Percentiles rank a stretch among this genome's conserved stretches.
phyloP scores from a whole-genome alignment of 1,140 invertebrate genomes.

The Vanessa tameamea region DNA sequence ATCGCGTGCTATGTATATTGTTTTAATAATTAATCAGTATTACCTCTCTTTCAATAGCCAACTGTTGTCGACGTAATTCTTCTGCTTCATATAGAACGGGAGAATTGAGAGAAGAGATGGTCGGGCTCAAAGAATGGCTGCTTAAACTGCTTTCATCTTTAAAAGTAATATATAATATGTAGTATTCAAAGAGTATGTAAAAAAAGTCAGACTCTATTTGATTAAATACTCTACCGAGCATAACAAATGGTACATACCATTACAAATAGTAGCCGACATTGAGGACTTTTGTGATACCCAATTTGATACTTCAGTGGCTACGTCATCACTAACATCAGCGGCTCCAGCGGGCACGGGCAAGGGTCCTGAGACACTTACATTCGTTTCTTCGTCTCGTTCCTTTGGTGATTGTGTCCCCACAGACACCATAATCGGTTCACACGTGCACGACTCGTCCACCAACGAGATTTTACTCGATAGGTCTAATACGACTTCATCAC shows the following conservation, averaged over 20 bases:
- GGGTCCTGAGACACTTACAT: slow-evolving; percentile 53
- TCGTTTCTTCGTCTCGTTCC: slow-evolving; percentile 33
- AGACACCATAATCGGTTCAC: slow-evolving; percentile 37
- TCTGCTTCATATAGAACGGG: slow-evolving; percentile 56
- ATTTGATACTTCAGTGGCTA: slow-evolving; percentile 21
- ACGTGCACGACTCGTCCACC: slow-evolving; percentile 33
- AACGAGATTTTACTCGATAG: slow-evolving; percentile 1
- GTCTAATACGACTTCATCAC: background rate
- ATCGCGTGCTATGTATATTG: background rate
- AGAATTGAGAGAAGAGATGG: slow-evolving; percentile 18
- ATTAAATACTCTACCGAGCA: too few relatives aligned
- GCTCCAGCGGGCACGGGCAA: slow-evolving; percentile 62
- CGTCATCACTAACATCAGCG: slow-evolving; percentile 36
- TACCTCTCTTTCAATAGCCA: slow-evolving; percentile 74
- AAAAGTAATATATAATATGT: background rate
- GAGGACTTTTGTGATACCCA: slow-evolving; percentile 45
- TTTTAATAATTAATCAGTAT: background rate
- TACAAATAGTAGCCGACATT: background rate
- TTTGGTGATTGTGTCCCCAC: slow-evolving; percentile 29
- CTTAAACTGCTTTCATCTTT: slow-evolving; percentile 5
- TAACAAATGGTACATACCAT: slow-evolving; percentile 9
- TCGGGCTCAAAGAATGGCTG: slow-evolving; percentile 3
- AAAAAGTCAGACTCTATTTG: too few relatives aligned
- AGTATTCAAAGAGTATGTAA: too few relatives aligned
- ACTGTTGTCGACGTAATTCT: slow-evolving; percentile 64